A percentile compares a stretch with the other conserved stretches of the same genome.
Conservation (phyloP, 2,113 vertebrate genomes). For the Anas platyrhynchos region DNA sequence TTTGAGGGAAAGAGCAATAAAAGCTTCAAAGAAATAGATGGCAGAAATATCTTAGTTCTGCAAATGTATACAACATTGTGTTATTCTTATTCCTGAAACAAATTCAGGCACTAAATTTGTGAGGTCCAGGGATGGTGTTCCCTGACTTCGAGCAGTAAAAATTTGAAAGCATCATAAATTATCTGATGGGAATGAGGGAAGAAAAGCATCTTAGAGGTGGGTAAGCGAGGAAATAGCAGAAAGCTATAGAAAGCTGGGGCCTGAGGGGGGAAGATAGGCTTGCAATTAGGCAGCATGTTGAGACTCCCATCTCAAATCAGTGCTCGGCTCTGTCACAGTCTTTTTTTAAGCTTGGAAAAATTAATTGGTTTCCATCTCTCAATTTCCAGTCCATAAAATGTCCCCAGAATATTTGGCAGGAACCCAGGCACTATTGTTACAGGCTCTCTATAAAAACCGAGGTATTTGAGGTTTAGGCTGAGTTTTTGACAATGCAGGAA, state of each 20-base stretch:
- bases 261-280: neutral
- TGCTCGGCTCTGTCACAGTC: neutral
- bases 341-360: neutral
- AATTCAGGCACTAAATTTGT: constrained; percentile 20
- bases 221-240: neutral
- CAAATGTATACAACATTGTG: neutral
- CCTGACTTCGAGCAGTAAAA: constrained; percentile 12
- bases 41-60: neutral
- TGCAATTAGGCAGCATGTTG: neutral
- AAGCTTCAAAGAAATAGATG: constrained; percentile 35
- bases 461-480: neutral
- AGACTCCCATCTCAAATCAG: neutral
- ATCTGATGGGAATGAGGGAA: neutral
- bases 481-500: neutral
- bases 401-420: neutral
- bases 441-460: neutral
- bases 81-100: neutral
- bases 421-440: neutral
- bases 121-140: neutral
- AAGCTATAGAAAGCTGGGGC: neutral
- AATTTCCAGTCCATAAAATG: neutral
- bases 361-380: constrained; percentile 7
- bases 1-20: constrained; percentile 6
- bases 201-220: neutral
- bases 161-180: constrained; percentile 20